Percentiles rank a stretch among this genome's conserved stretches.
phyloP scores from a whole-genome alignment of 1,140 invertebrate species.

The Drosophila nigromelanica region DNA sequence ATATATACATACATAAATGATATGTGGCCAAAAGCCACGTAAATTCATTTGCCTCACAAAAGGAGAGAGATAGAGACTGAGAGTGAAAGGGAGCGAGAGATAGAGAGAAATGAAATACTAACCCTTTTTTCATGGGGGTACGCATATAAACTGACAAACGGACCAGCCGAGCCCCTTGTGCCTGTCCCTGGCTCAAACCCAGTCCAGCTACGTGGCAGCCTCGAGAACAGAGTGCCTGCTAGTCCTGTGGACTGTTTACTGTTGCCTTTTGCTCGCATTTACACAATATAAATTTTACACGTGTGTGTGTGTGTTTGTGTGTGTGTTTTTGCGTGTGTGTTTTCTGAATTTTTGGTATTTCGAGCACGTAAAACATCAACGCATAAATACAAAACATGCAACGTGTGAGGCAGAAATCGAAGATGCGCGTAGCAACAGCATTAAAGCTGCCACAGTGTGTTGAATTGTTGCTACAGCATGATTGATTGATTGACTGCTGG shows the following conservation, averaged over 20 bases:
- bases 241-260: constrained; percentile 20
- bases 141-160: constrained; percentile 15
- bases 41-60: constrained; percentile 65
- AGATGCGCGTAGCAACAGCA: constrained; percentile 19
- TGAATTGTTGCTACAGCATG: constrained; percentile 16
- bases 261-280: constrained; percentile 53
- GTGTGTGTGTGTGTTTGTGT: constrained; percentile 21
- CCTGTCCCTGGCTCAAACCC: not conserved
- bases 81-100: not conserved
- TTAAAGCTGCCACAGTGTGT: constrained; percentile 36
- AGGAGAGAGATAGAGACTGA: not conserved
- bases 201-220: constrained; percentile 13
- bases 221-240: constrained; percentile 11
- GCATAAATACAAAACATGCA: constrained; percentile 71
- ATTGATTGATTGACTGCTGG: constrained; percentile 31
- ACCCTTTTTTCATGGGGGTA: constrained; percentile 50
- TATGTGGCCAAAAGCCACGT: constrained; percentile 56
- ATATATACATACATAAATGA: constrained; percentile 24
- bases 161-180: constrained; percentile 4
- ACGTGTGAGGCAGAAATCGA: constrained; percentile 33
- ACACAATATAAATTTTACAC: constrained; percentile 72
- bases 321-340: not conserved
- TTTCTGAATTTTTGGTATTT: constrained; percentile 61
- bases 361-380: constrained; percentile 78
- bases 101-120: constrained; percentile 43